A percentile compares a stretch with the other conserved stretches of the same genome.
These are phyloP conservation scores for Hemaris fuciformis DNA, from an alignment of 2,888 invertebrate genomes.

Conservation along the genomic window DNA sequence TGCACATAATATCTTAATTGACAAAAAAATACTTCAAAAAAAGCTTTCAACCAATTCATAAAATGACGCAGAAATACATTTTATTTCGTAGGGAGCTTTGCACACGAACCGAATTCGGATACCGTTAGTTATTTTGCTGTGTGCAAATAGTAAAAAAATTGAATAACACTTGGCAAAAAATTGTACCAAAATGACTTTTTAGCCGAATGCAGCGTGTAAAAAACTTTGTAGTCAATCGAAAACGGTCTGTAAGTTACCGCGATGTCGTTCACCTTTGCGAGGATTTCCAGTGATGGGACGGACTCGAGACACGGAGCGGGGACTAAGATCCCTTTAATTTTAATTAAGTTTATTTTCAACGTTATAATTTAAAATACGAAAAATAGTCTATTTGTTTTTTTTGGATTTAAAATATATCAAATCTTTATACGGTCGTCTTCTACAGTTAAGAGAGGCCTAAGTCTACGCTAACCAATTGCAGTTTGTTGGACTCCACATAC, in stretches of 20 bases:
- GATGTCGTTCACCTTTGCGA: slow-evolving; percentile 10
- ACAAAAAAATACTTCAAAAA: neutral
- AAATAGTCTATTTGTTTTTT: too few relatives aligned
- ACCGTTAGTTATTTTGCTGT: slow-evolving; percentile 12
- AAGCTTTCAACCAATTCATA: slow-evolving; percentile 1
- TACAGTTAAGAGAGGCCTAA: too few relatives aligned
- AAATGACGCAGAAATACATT: neutral
- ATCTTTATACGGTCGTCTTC: too few relatives aligned
- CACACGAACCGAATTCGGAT: neutral
- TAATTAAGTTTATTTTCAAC: neutral
- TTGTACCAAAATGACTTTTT: slow-evolving; percentile 6
- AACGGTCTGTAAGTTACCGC: slow-evolving; percentile 12
- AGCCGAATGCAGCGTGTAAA: slow-evolving; percentile 3
- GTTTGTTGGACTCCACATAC: too few relatives aligned
- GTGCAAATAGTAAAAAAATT: neutral
- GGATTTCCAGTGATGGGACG: neutral
- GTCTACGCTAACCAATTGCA: too few relatives aligned
- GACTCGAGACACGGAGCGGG: neutral
- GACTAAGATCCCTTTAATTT: neutral
- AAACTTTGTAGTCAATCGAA: slow-evolving; percentile 13
- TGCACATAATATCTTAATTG: neutral
- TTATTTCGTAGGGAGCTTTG: neutral
- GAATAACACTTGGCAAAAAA: slow-evolving; percentile 6
- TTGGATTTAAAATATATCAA: too few relatives aligned
- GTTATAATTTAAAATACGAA: neutral